Conservation (phyloP, 1,140 invertebrate species). For the Aporrectodea caliginosa region DNA sequence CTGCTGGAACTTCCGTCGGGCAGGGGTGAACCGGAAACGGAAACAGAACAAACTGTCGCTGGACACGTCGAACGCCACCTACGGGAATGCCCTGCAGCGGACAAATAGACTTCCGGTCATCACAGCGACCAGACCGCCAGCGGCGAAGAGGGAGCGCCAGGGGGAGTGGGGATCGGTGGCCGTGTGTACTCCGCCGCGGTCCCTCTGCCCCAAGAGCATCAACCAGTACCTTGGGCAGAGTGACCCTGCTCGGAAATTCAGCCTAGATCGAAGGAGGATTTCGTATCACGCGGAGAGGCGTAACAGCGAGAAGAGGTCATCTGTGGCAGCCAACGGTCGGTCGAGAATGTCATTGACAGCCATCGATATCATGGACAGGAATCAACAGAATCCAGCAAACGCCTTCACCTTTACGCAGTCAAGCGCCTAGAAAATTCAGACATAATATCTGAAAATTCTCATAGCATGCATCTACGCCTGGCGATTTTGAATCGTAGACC, state of each 20-base stretch:
- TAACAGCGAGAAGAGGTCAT: not conserved
- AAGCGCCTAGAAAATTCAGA: too few relatives aligned
- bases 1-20: conserved; percentile 6
- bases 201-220: too few relatives aligned
- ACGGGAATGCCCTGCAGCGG: not conserved
- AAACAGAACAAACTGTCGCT: not conserved
- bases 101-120: not conserved
- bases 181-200: not conserved
- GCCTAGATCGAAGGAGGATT: not conserved
- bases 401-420: too few relatives aligned
- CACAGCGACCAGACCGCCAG: too few relatives aligned
- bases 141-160: not conserved
- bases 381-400: too few relatives aligned
- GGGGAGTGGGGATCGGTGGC: not conserved
- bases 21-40: not conserved
- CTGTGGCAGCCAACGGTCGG: not conserved
- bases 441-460: too few relatives aligned
- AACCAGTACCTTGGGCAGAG: too few relatives aligned
- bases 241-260: too few relatives aligned
- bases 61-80: not conserved
- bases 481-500: too few relatives aligned
- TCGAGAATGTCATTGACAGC: too few relatives aligned
- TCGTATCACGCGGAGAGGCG: not conserved
- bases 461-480: too few relatives aligned
- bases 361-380: too few relatives aligned